A percentile compares a stretch with the other conserved stretches of the same genome.
These are phyloP conservation scores for Hestina assimilis DNA, from an alignment of 1,140 invertebrate species.

Conservation along the genomic window DNA sequence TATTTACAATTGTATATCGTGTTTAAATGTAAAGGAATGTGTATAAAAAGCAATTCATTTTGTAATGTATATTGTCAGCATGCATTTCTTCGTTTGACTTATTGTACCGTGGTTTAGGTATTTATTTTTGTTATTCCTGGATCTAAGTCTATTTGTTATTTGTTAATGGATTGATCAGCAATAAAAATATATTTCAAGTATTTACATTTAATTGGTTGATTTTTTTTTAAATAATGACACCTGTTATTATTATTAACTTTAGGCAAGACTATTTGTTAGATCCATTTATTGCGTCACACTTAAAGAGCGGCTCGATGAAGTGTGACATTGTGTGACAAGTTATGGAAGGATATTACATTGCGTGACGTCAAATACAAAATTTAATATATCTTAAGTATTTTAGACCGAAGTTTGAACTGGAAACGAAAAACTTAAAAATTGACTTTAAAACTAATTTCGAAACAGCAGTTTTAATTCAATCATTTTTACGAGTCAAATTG, in stretches of 20 bases:
- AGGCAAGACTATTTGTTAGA: no score
- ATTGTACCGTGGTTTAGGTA: constrained; percentile 70
- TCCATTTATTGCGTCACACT: no score
- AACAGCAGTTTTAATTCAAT: no score
- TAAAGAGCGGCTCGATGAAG: no score
- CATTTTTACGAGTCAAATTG: no score
- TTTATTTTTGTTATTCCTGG: constrained; percentile 75
- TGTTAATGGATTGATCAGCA: constrained; percentile 72
- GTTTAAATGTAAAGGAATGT: constrained; percentile 42
- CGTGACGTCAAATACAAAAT: no score
- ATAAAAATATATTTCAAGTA: constrained; percentile 71
- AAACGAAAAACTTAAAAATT: no score
- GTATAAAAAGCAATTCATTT: constrained; percentile 48
- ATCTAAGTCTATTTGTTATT: constrained; percentile 74
- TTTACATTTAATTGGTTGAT: constrained; percentile 27
- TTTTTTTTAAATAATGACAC: not conserved
- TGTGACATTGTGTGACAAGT: no score
- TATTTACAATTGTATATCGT: constrained; percentile 61
- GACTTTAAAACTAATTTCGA: no score
- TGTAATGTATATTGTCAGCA: constrained; percentile 40
- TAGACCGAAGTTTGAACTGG: no score
- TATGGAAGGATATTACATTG: no score
- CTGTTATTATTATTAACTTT: not conserved
- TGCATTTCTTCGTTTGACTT: constrained; percentile 56
- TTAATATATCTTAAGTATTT: no score